Percentiles rank a stretch among this genome's conserved stretches.
phyloP scores from a whole-genome alignment of 2,113 vertebrate species.

The Vimba vimba region DNA sequence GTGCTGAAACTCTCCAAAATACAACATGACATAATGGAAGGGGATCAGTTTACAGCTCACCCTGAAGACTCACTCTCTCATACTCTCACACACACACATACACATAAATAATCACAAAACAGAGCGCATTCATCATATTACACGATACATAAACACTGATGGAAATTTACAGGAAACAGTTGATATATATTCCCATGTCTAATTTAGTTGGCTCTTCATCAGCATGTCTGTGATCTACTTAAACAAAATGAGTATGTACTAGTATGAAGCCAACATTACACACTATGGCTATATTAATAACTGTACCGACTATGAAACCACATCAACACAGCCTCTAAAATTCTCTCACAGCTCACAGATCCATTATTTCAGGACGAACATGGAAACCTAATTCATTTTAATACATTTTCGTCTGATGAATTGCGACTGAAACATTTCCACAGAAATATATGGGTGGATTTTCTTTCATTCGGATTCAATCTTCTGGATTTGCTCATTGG shows the following conservation, averaged over 20 bases:
- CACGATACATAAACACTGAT: not conserved
- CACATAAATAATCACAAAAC: slow-evolving; percentile 47
- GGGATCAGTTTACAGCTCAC: slow-evolving; percentile 51
- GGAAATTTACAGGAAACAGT: not conserved
- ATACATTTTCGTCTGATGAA: not conserved
- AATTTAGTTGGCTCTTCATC: not conserved
- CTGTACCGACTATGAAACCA: slow-evolving; percentile 11
- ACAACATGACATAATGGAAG: slow-evolving; percentile 55
- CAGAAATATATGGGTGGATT: not conserved
- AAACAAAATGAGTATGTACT: not conserved
- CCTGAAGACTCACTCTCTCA: slow-evolving; percentile 28
- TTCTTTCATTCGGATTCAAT: not conserved
- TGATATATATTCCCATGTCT: not conserved
- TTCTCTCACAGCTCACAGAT: not conserved
- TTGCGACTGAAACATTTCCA: not conserved
- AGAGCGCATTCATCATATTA: slow-evolving; percentile 18
- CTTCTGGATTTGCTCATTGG: slow-evolving; percentile 10
- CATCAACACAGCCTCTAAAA: not conserved
- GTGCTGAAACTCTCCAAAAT: slow-evolving; percentile 53
- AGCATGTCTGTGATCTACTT: not conserved
- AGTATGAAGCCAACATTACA: slow-evolving; percentile 24
- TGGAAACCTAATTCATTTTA: not conserved
- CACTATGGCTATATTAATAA: not conserved
- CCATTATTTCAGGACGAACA: not conserved
- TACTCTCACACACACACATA: slow-evolving; percentile 45